A percentile compares a stretch with the other conserved stretches of the same genome.
These are phyloP conservation scores for Peromyscus maniculatus DNA, from an alignment of 2,113 vertebrate species.

Conservation along the genomic window DNA sequence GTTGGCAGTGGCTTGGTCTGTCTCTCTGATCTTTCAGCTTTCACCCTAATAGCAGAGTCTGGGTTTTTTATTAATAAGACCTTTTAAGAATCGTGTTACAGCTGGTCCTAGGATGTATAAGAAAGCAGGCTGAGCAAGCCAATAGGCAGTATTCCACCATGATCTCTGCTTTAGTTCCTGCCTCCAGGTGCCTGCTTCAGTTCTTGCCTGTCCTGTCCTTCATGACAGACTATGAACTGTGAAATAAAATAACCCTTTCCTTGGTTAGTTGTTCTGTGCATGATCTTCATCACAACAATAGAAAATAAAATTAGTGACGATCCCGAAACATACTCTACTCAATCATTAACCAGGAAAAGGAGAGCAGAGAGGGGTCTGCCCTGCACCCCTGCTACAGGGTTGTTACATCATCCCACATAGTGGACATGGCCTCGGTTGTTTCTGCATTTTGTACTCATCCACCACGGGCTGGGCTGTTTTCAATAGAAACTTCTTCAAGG, in stretches of 20 bases:
- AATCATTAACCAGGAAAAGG: background rate
- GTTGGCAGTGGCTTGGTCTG: no score
- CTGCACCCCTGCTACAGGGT: no score
- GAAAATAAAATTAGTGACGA: background rate
- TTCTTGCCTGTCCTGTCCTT: background rate
- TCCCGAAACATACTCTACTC: background rate
- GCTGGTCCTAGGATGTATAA: background rate
- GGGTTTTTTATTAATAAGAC: no score
- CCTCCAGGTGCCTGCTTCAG: background rate
- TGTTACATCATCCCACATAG: background rate
- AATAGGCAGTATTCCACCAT: background rate
- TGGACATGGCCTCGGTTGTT: rapidly evolving
- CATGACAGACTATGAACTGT: no score
- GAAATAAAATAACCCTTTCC: background rate
- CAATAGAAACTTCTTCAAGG: no score
- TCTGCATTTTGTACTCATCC: background rate
- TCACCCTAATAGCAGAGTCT: no score
- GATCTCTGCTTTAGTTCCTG: background rate
- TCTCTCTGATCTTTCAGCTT: no score
- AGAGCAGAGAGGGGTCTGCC: no score
- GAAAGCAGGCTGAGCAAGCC: background rate
- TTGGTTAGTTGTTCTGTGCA: background rate
- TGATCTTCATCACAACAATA: background rate
- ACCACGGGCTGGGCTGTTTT: background rate
- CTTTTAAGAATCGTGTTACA: no score